Base-by-base conservation (phyloP, 2,888 invertebrate genomes). In the Bombylius discolor region DNA sequence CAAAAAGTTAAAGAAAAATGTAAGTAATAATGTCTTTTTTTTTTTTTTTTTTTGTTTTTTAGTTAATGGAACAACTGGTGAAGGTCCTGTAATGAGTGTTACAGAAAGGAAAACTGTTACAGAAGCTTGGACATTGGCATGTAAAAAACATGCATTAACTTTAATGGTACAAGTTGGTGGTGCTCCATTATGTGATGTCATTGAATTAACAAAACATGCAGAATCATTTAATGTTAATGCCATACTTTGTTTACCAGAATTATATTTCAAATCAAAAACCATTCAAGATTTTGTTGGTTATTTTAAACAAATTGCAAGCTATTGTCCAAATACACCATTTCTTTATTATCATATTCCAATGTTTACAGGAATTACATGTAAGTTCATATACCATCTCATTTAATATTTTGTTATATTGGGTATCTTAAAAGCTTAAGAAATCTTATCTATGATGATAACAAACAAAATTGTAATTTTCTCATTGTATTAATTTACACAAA, bases 31-130 rank as follows among this genome's bases (percentile, higher is more conserved):
- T 48, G 23, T 57, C 7, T 61, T 59, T 63, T 23, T 23, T 2
- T 23, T 23, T 68, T 64, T 3, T 64, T 42, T 12, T 61, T 59
- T 63, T 23, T 23, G 3, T 23, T 23, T 68, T 64, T 3, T 64
- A 89, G 89, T 89, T 7, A 87, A 87, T 70, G 89, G 90, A 12
- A 87, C 89, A 0, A 82, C 81, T 34, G 90, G 89, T 0, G 90
- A 91, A 72, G 87, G 86, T 1, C 79, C 81, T 63, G 81, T 80
- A 1, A 71, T 89, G 69, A 82, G 78, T 47, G 71, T 84, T 1
- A 68, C 69, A 0, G 89, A 91, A 70, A 77, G 90, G 51, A 87
- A 87, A 71, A 62, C 66, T 5, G 69, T 83, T 4, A 74, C 84
- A 0, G 82, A 84, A 66, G 78, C 79, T 45, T 88, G 87, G 87